These are phyloP conservation scores for Ericerus pela DNA, from an alignment of 1,140 invertebrate species.

Conservation along the genomic window DNA sequence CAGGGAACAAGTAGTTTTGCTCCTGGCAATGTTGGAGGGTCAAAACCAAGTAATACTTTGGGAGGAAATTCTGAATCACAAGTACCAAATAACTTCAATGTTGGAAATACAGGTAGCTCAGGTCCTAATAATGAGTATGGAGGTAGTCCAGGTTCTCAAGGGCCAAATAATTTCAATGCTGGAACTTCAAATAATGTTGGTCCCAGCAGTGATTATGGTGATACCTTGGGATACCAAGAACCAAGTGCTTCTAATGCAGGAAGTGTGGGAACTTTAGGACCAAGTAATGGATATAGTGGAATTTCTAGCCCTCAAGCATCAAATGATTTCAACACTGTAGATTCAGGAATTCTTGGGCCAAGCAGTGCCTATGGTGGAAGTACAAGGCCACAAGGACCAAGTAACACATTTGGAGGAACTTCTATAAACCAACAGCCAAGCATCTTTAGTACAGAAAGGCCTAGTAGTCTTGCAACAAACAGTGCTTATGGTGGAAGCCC, in stretches of 20 bases:
- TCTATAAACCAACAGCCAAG: slow-evolving; percentile 23
- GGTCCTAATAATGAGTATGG: neutral
- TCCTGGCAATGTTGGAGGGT: neutral
- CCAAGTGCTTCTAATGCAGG: slow-evolving; percentile 21
- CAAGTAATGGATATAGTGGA: slow-evolving; percentile 23
- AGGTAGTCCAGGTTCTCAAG: slow-evolving; percentile 18
- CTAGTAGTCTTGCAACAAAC: slow-evolving; percentile 22
- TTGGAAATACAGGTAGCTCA: neutral
- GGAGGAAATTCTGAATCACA: neutral
- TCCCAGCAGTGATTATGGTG: slow-evolving; percentile 17
- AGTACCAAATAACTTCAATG: neutral
- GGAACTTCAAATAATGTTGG: slow-evolving; percentile 19
- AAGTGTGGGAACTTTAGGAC: slow-evolving; percentile 21
- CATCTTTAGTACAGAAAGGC: slow-evolving; percentile 20
- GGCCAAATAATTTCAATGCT: slow-evolving; percentile 18
- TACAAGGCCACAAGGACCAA: slow-evolving; percentile 23
- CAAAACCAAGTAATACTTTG: neutral
- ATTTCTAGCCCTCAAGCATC: slow-evolving; percentile 22
- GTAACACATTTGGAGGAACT: slow-evolving; percentile 18
- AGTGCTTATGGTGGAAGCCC: slow-evolving; percentile 14
- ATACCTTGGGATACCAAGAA: slow-evolving; percentile 18
- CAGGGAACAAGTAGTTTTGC: no score
- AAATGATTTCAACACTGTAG: slow-evolving; percentile 20
- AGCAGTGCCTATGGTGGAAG: slow-evolving; percentile 18
- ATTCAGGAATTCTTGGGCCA: slow-evolving; percentile 19